Evolutionary conservation across 2,888 invertebrate species (phyloP), one percentile per base, ranked within the genome.

Genomic region (Cephus rjabovi): DNA sequence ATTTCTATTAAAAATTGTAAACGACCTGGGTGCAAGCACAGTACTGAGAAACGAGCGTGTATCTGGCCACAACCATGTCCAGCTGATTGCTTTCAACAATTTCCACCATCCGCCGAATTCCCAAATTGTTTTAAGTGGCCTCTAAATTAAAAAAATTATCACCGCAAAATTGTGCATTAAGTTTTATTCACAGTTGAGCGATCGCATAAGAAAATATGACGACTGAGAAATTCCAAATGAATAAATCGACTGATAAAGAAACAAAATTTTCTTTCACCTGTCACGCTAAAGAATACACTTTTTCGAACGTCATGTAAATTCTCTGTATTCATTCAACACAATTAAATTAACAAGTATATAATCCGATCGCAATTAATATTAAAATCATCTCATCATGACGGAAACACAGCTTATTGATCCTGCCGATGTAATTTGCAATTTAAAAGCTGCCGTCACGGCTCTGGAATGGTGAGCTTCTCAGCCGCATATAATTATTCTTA

Each of bases 391-490:
- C 70, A 75, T 73, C 35, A 78, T 78, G 78, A 78, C 75, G 12
- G 73, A 76, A 69, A 84, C 81, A 11, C 23, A 78, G 77, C 78
- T 77, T 33, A 34, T 79, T 34, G 79, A 83, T 68, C 76, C 81
- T 12, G 76, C 77, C 3, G 79, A 82, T 69, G 73, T 83, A 76
- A 82, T 85, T 75, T 83, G 83, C 30, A 81, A 76, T 75, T 74
- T 85, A 40, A 84, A 83, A 81, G 77, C 83, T 73, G 83, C 83
- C 12, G 77, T 81, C 11, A 80, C 83, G 31, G 81, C 80, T 30
- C 78, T 83, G 75, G 83, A 84, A 83, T 85, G 86, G 86, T 86
- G 77, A 84, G 83, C 82, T 79, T 34, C 30, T 40, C 40, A 15
- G 40, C 6, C 15, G 15, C 4, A 9, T 15, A 73, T 37, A 31